Conservation (phyloP, 2,888 invertebrate genomes). For the Hyposoter didymator region DNA sequence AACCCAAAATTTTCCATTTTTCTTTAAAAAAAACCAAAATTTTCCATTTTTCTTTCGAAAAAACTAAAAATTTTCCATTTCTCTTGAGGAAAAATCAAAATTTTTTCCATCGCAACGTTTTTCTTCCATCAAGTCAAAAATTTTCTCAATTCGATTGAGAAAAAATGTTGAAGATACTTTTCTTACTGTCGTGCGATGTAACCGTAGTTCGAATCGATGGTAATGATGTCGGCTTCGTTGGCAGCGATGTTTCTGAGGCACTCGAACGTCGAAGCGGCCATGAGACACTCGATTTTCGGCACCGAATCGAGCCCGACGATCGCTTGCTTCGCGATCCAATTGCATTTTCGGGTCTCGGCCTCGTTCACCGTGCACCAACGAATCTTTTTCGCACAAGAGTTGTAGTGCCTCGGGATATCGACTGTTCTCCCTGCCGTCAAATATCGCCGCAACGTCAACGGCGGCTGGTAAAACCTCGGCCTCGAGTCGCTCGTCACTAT, state of each 20-base stretch:
- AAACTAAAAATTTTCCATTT: too few relatives aligned
- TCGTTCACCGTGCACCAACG: constrained; percentile 87
- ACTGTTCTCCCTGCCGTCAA: constrained; percentile 70
- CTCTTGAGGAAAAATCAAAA: too few relatives aligned
- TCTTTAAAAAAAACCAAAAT: too few relatives aligned
- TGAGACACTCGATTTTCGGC: constrained; percentile 86
- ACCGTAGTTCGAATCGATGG: constrained; percentile 88
- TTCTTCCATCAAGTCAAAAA: too few relatives aligned
- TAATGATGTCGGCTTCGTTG: constrained; percentile 86
- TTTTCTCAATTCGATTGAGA: neutral
- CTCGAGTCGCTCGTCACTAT: constrained; percentile 56
- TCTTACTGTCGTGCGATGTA: constrained; percentile 87
- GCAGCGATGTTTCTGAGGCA: constrained; percentile 86
- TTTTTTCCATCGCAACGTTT: too few relatives aligned
- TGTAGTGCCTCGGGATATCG: constrained; percentile 58
- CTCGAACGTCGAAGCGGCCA: constrained; percentile 83
- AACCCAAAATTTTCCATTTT: too few relatives aligned
- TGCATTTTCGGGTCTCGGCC: constrained; percentile 87
- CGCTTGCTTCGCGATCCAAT: constrained; percentile 86
- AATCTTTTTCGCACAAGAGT: constrained; percentile 76
- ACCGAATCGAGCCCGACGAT: constrained; percentile 86
- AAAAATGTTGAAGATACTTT: neutral
- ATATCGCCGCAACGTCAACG: constrained; percentile 62
- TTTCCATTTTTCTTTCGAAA: too few relatives aligned
- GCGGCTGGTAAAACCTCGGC: constrained; percentile 28